These are phyloP conservation scores for Osmerus eperlanus DNA, from an alignment of 2,113 vertebrate genomes.

Conservation along the genomic window DNA sequence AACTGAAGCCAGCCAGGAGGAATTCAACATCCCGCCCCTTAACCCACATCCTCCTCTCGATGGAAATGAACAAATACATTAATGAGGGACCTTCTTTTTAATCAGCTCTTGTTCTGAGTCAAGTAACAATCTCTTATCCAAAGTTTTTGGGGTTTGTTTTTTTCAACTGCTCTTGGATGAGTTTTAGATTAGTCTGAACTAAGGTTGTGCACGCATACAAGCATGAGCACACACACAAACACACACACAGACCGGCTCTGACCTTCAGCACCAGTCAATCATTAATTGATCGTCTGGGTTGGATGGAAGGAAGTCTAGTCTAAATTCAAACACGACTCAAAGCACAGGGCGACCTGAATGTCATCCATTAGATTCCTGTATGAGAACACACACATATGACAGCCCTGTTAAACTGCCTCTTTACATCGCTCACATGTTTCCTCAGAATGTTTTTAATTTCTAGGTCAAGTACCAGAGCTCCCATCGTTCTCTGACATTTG, in stretches of 20 bases:
- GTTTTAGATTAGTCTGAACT: background rate
- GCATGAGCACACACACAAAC: slow-evolving; percentile 1
- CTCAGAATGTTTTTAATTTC: slow-evolving; percentile 30
- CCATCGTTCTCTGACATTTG: slow-evolving; percentile 19
- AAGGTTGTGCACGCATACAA: background rate
- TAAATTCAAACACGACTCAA: background rate
- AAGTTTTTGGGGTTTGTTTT: too few species aligned
- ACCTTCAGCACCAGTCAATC: slow-evolving; percentile 3
- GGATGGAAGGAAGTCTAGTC: slow-evolving; percentile 4
- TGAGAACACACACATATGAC: background rate
- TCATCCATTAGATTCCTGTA: background rate
- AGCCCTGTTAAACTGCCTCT: background rate
- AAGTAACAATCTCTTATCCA: too few species aligned
- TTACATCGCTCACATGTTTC: too few species aligned
- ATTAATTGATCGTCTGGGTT: background rate
- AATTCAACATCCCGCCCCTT: slow-evolving; percentile 5
- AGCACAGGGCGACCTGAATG: background rate
- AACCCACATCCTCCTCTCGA: too few species aligned
- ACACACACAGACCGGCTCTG: slow-evolving; percentile 8
- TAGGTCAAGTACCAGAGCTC: slow-evolving; percentile 46
- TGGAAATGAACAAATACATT: too few species aligned
- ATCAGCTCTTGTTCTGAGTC: too few species aligned
- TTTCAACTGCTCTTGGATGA: too few species aligned
- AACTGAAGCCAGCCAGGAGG: slow-evolving; percentile 26
- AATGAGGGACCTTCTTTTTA: too few species aligned